Percentiles rank a stretch among this genome's conserved stretches.
These are phyloP conservation scores for Molossus alvarezi DNA, from an alignment of 2,797 vertebrate genomes.

Conservation along the genomic window DNA sequence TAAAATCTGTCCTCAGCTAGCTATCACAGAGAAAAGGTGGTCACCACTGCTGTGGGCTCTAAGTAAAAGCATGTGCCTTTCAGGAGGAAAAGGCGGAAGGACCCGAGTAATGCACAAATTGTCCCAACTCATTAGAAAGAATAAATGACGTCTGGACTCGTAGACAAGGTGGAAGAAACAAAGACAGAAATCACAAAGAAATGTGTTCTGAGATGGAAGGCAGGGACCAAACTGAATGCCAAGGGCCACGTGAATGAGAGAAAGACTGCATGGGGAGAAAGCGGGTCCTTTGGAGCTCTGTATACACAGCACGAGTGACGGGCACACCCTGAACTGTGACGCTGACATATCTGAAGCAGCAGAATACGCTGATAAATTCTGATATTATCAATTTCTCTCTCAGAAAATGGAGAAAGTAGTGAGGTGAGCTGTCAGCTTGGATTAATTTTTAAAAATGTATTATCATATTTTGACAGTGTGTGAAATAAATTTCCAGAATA, in stretches of 20 bases:
- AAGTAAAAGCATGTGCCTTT: neutral
- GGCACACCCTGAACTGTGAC: neutral
- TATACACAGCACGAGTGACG: neutral
- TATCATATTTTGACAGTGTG: slow-evolving; percentile 22
- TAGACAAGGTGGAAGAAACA: neutral
- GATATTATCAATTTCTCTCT: neutral
- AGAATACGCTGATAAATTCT: neutral
- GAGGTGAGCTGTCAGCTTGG: neutral
- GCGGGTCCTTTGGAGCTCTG: neutral
- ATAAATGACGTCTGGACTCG: neutral
- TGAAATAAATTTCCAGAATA: slow-evolving; percentile 4
- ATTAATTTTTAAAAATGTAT: neutral
- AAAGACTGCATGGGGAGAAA: neutral
- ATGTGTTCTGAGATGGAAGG: neutral
- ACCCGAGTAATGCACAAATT: neutral
- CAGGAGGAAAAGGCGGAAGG: neutral
- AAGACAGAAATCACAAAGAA: neutral
- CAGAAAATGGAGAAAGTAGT: neutral
- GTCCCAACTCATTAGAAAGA: slow-evolving; percentile 6
- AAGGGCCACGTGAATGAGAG: neutral
- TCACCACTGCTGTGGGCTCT: neutral
- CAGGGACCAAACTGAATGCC: neutral
- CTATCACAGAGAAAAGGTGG: neutral
- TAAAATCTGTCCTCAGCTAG: slow-evolving; percentile 10
- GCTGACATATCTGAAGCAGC: neutral